These are phyloP conservation scores for Nemapogon koenigi DNA, from an alignment of 2,888 invertebrate genomes.

Conservation along the genomic window DNA sequence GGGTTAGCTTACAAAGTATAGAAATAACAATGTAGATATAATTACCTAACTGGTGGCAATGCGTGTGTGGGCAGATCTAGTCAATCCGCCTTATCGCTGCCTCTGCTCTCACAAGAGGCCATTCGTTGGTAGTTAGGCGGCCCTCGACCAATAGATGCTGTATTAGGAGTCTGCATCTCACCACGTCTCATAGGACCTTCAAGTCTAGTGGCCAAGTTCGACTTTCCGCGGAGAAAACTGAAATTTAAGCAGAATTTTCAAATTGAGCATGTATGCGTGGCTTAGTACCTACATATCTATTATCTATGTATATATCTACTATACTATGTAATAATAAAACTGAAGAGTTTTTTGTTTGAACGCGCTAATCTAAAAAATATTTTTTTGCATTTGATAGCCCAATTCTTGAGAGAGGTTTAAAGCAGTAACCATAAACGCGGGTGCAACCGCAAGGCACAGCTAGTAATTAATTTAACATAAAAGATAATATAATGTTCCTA, in stretches of 20 bases:
- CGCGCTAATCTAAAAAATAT: too few relatives aligned
- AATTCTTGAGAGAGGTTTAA: too few relatives aligned
- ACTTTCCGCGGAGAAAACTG: constrained; percentile 92
- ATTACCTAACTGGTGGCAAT: constrained; percentile 54
- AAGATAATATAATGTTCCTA: not conserved
- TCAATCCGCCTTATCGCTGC: constrained; percentile 83
- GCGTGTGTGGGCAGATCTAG: constrained; percentile 78
- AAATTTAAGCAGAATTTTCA: constrained; percentile 17
- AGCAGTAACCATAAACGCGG: too few relatives aligned
- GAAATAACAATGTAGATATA: too few relatives aligned
- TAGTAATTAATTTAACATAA: not conserved
- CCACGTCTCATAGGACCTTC: constrained; percentile 56
- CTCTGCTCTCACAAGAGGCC: constrained; percentile 84
- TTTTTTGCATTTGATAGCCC: too few relatives aligned
- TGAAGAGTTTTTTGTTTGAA: too few relatives aligned
- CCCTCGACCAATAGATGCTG: constrained; percentile 69
- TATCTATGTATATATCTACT: too few relatives aligned
- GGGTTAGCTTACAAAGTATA: too few relatives aligned
- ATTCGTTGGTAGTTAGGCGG: constrained; percentile 83
- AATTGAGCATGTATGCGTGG: not conserved
- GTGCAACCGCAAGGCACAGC: too few relatives aligned
- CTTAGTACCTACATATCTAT: not conserved
- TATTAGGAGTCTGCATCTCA: constrained; percentile 76
- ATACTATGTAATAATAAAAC: too few relatives aligned
- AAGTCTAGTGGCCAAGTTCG: constrained; percentile 59